Conservation (phyloP, 2,113 vertebrate genomes). For the Oryzias celebensis region DNA sequence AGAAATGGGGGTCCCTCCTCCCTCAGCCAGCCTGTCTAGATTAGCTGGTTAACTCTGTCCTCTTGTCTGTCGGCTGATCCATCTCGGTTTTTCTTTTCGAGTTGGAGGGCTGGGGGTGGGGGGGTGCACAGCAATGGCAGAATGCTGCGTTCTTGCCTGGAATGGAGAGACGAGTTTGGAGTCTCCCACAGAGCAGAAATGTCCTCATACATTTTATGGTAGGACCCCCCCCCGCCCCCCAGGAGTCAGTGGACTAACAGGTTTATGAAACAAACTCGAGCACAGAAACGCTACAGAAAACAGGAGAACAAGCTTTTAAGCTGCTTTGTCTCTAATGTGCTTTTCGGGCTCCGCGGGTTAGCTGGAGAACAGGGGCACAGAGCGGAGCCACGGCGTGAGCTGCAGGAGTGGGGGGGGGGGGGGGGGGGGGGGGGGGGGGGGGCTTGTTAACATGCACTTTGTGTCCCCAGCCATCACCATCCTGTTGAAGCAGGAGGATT, state of each 20-base stretch:
- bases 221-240: too few relatives aligned
- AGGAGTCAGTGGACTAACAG: slow-evolving; percentile 16
- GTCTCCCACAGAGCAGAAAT: slow-evolving; percentile 1
- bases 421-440: slow-evolving; percentile 29
- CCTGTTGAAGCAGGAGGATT: slow-evolving; percentile 28
- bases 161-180: slow-evolving; percentile 31
- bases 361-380: slow-evolving; percentile 40
- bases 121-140: slow-evolving; percentile 25
- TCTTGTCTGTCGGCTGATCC: slow-evolving; percentile 19
- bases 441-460: slow-evolving; percentile 67
- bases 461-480: slow-evolving; percentile 56
- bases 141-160: slow-evolving; percentile 24
- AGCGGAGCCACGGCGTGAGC: too few relatives aligned
- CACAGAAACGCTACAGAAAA: slow-evolving; percentile 12
- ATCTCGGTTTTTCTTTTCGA: slow-evolving; percentile 17
- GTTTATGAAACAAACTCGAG: slow-evolving; percentile 46
- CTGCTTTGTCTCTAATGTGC: slow-evolving; percentile 74
- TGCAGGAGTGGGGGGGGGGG: slow-evolving; percentile 11
- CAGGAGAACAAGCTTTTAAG: slow-evolving; percentile 65
- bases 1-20: neutral
- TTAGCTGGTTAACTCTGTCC: slow-evolving; percentile 54
- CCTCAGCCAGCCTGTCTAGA: slow-evolving; percentile 21
- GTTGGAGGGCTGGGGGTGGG: slow-evolving; percentile 20
- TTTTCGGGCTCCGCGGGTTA: slow-evolving; percentile 56
- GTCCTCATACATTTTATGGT: neutral